These are phyloP conservation scores for Meiosimyza platycephala DNA, from an alignment of 2,888 invertebrate genomes.

Conservation along the genomic window DNA sequence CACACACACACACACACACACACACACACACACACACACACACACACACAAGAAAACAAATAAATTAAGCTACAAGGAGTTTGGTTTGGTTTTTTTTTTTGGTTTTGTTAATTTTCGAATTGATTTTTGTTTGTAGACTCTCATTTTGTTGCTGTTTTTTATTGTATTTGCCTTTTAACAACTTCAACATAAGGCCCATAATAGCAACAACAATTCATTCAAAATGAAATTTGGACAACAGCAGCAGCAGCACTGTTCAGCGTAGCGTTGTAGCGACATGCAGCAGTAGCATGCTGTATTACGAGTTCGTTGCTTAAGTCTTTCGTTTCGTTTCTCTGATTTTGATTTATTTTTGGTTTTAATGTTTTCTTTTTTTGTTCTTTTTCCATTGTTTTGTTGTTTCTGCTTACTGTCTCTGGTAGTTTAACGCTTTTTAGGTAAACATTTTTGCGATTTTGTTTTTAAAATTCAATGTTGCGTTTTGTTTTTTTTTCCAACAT, in stretches of 20 bases:
- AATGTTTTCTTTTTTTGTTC: neutral
- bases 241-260: neutral
- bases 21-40: neutral
- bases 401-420: no score
- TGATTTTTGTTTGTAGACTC: conserved; percentile 18
- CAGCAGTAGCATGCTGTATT: neutral
- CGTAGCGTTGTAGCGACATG: no score
- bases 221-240: neutral
- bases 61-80: neutral
- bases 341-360: neutral
- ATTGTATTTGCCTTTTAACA: conserved; percentile 9
- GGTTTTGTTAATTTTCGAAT: neutral
- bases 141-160: conserved; percentile 19
- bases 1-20: neutral
- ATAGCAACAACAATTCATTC: conserved; percentile 13
- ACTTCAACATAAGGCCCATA: conserved; percentile 5
- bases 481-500: neutral
- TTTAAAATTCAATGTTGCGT: conserved; percentile 28
- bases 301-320: conserved; percentile 29
- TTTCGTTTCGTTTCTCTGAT: conserved; percentile 14
- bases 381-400: neutral
- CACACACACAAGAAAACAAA: neutral
- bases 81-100: neutral
- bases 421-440: no score
- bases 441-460: conserved; percentile 4